Conservation (phyloP, 2,113 vertebrate species). For the Progne subis region DNA sequence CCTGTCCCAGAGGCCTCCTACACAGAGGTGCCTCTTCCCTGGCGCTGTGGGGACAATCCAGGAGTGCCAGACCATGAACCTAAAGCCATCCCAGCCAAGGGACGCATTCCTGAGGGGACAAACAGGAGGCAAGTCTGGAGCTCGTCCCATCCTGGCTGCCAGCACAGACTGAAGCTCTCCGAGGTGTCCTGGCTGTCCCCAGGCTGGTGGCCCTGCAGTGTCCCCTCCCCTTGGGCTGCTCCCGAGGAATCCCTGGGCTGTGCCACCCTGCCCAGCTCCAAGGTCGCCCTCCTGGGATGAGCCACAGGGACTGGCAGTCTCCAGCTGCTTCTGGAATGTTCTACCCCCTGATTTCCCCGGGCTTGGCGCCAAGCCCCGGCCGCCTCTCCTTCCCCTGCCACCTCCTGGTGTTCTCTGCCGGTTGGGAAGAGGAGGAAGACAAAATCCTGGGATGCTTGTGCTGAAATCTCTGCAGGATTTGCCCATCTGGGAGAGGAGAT, state of each 20-base stretch:
- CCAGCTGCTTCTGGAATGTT: background rate
- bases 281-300: background rate
- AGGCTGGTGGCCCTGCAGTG: background rate
- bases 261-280: background rate
- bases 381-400: background rate
- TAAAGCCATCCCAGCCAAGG: background rate
- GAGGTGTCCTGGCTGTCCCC: background rate
- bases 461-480: background rate
- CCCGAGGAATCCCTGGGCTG: background rate
- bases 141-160: background rate
- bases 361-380: background rate
- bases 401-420: background rate
- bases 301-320: background rate
- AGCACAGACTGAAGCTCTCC: rapidly evolving
- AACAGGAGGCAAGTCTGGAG: rapidly evolving
- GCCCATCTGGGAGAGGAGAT: background rate
- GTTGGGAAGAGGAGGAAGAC: background rate
- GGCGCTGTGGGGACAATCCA: background rate
- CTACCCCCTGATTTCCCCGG: background rate
- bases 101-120: background rate
- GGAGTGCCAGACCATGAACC: background rate
- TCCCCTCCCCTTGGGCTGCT: background rate
- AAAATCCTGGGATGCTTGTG: background rate
- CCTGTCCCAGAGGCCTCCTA: background rate
- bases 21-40: rapidly evolving